A percentile compares a stretch with the other conserved stretches of the same genome.
phyloP scores from a whole-genome alignment of 2,888 invertebrate genomes.

The Trissoscelio sp. region DNA sequence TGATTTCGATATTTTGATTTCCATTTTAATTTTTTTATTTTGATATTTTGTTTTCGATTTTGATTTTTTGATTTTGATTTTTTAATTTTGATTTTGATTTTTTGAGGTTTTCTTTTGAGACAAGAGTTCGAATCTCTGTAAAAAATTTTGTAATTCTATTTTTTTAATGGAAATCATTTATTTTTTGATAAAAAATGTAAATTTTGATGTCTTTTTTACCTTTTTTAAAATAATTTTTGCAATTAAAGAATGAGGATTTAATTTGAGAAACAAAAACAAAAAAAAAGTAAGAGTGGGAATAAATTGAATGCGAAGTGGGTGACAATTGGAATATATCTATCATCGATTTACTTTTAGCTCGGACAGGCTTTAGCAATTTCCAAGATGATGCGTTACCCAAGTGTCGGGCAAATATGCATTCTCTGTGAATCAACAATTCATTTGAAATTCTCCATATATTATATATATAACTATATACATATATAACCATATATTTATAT shows the following conservation, averaged over 20 bases:
- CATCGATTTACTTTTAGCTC: conserved; percentile 52
- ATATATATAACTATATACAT: conserved; percentile 3
- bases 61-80: too few species aligned
- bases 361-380: conserved; percentile 54
- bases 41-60: too few species aligned
- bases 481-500: background rate
- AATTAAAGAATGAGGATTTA: too few species aligned
- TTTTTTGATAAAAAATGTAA: conserved; percentile 17
- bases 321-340: conserved; percentile 48
- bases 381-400: conserved; percentile 56
- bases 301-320: conserved; percentile 34
- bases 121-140: too few species aligned
- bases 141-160: too few species aligned
- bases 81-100: too few species aligned
- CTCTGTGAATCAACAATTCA: conserved; percentile 57
- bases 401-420: conserved; percentile 64
- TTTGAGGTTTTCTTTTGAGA: too few species aligned
- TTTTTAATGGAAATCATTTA: too few species aligned
- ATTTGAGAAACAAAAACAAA: conserved; percentile 34
- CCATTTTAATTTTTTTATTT: too few species aligned
- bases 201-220: too few species aligned
- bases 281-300: conserved; percentile 21
- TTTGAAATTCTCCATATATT: conserved; percentile 34
- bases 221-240: too few species aligned
- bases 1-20: too few species aligned